phyloP scores from a whole-genome alignment of 2,888 invertebrate genomes.

The Miltochrista miniata region DNA sequence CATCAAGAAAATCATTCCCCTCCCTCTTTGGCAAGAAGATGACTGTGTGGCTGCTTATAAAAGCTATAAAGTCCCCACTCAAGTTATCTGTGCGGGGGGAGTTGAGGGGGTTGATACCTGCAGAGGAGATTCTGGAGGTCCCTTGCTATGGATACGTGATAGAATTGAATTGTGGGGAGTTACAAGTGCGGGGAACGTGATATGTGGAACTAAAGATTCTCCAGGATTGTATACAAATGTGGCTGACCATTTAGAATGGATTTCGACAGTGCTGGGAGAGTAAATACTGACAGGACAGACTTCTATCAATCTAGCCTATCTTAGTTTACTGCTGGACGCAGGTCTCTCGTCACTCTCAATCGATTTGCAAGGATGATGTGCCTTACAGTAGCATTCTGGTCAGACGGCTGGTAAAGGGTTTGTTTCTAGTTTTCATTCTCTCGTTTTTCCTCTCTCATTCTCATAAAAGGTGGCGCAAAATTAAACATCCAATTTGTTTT shows the following conservation, averaged over 20 bases:
- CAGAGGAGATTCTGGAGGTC: slow-evolving; percentile 64
- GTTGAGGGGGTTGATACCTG: slow-evolving; percentile 53
- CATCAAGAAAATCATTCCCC: slow-evolving; percentile 50
- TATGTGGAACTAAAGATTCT: slow-evolving; percentile 48
- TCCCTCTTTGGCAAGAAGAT: slow-evolving; percentile 44
- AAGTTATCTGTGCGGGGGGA: slow-evolving; percentile 60
- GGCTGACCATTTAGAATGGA: slow-evolving; percentile 51
- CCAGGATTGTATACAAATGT: slow-evolving; percentile 63
- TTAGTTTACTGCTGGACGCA: too few relatives aligned
- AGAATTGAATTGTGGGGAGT: slow-evolving; percentile 54
- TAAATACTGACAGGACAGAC: slow-evolving; percentile 19
- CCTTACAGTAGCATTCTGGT: too few relatives aligned
- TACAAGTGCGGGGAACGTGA: slow-evolving; percentile 48
- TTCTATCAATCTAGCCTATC: too few relatives aligned
- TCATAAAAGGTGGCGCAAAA: too few relatives aligned
- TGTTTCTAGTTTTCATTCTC: too few relatives aligned
- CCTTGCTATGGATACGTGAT: slow-evolving; percentile 43
- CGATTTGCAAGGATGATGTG: too few relatives aligned
- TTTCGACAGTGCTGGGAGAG: slow-evolving; percentile 30
- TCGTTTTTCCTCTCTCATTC: too few relatives aligned
- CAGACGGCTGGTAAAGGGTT: too few relatives aligned
- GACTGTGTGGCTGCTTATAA: slow-evolving; percentile 43
- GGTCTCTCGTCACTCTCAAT: too few relatives aligned
- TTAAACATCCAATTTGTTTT: too few relatives aligned
- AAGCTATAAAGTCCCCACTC: slow-evolving; percentile 35